These are phyloP conservation scores for Leucoraja ocellata DNA, from an alignment of 2,797 vertebrate genomes.

Conservation along the genomic window DNA sequence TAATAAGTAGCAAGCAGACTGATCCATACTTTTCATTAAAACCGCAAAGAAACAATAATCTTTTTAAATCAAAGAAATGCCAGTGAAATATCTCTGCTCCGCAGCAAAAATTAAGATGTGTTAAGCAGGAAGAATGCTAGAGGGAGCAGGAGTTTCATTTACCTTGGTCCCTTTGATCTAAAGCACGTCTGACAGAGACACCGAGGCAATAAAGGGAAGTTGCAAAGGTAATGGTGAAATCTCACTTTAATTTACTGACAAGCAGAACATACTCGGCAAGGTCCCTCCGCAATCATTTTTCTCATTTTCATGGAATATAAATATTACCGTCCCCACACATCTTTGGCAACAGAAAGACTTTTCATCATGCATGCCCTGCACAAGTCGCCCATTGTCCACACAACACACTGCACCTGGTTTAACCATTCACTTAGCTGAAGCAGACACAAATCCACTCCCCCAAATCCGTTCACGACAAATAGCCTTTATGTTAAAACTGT, in stretches of 20 bases:
- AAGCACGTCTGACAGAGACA: not conserved
- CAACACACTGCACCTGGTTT: not conserved
- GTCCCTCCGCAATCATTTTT: not conserved
- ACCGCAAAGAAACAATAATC: not conserved
- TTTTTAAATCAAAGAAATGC: not conserved
- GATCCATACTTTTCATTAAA: no score
- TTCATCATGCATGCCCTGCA: not conserved
- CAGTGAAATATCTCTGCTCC: not conserved
- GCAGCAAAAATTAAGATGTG: not conserved
- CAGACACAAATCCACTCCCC: not conserved
- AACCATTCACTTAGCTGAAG: not conserved
- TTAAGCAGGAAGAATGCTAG: not conserved
- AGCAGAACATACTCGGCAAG: not conserved
- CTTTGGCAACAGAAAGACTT: not conserved
- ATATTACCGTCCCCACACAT: no score
- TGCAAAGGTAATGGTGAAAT: not conserved
- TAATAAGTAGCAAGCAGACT: not conserved
- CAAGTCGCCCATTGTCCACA: not conserved
- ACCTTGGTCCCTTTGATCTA: not conserved
- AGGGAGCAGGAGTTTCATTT: not conserved
- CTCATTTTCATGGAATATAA: not conserved
- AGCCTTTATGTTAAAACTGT: not conserved
- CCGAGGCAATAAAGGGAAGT: not conserved
- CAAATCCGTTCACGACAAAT: not conserved
- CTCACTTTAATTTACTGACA: slow-evolving; percentile 25